Percentiles rank a stretch among this genome's conserved stretches.
phyloP scores from a whole-genome alignment of 2,797 vertebrate species.

The Aulostomus chinensis region DNA sequence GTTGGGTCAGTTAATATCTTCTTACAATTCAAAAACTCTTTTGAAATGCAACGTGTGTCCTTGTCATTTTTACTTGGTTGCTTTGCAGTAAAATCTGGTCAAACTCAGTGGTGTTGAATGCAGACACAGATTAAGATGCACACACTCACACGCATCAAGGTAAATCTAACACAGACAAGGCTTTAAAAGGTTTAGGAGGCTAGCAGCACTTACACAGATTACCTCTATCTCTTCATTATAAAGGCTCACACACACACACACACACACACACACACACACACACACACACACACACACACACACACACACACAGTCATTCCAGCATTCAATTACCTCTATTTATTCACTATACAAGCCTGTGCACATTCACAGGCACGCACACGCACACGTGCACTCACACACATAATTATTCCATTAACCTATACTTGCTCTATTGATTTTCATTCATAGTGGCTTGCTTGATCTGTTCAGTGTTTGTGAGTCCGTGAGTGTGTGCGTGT shows the following conservation, averaged over 20 bases:
- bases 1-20: too few relatives aligned
- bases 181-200: constrained; percentile 67
- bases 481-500: constrained; percentile 7
- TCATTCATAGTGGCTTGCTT: constrained; percentile 34
- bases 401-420: constrained; percentile 60
- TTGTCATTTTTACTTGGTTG: too few relatives aligned
- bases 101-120: constrained; percentile 21
- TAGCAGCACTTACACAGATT: constrained; percentile 73
- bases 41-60: too few relatives aligned
- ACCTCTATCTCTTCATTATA: constrained; percentile 60
- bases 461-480: background rate
- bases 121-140: constrained; percentile 15
- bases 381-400: constrained; percentile 11
- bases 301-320: constrained; percentile 16
- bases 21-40: too few relatives aligned
- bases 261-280: constrained; percentile 21
- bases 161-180: constrained; percentile 57
- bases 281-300: constrained; percentile 14
- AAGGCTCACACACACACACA: constrained; percentile 23
- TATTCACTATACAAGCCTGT: constrained; percentile 38
- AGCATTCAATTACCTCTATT: constrained; percentile 63
- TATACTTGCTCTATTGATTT: constrained; percentile 63
- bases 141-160: constrained; percentile 23
- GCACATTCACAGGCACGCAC: constrained; percentile 12
- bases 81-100: too few relatives aligned